Conservation (phyloP, 2,113 vertebrate genomes). For the Lepus timidus region DNA sequence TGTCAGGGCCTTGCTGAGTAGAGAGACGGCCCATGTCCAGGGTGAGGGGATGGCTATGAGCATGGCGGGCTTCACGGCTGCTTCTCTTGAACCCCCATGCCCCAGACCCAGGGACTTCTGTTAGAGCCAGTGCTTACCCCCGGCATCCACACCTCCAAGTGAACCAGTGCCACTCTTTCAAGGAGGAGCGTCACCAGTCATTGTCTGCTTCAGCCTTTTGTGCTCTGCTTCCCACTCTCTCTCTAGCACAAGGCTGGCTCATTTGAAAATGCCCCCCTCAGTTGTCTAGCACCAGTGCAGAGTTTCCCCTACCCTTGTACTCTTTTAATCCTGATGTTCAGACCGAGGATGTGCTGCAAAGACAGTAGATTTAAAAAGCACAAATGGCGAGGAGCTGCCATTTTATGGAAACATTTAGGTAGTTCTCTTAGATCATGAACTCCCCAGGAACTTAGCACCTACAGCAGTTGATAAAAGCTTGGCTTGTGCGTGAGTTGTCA, state of each 20-base stretch:
- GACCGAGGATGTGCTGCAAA: background rate
- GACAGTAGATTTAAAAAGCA: background rate
- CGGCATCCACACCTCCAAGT: background rate
- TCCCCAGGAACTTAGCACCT: background rate
- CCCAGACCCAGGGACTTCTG: background rate
- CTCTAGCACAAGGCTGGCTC: background rate
- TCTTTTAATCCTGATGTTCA: background rate
- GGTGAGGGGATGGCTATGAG: too few relatives aligned
- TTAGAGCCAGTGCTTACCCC: background rate
- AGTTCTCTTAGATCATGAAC: constrained; percentile 15
- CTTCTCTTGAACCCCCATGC: background rate
- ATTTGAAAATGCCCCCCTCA: background rate
- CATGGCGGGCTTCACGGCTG: rapidly evolving
- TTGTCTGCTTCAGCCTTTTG: background rate
- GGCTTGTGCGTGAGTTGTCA: background rate
- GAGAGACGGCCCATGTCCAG: too few relatives aligned
- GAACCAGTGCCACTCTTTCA: background rate
- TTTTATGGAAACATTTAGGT: background rate
- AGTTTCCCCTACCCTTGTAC: background rate
- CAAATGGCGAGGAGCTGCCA: background rate
- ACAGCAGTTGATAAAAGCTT: background rate
- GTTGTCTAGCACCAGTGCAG: background rate
- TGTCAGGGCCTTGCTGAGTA: background rate
- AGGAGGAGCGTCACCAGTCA: background rate
- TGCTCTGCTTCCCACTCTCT: background rate